These are phyloP conservation scores for Drosophila vallismaia DNA, from an alignment of 2,888 invertebrate species.

Conservation along the genomic window DNA sequence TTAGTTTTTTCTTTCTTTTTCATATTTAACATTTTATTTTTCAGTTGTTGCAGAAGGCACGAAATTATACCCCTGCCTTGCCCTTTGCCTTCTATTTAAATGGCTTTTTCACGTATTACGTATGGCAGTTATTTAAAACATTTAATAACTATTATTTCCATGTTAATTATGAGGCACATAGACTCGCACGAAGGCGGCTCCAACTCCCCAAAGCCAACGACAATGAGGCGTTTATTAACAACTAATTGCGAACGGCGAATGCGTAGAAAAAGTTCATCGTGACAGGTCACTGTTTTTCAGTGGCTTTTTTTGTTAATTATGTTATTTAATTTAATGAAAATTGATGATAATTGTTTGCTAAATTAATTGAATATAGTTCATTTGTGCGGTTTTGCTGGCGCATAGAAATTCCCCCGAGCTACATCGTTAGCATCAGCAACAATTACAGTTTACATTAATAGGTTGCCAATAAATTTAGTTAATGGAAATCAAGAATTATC, in stretches of 20 bases:
- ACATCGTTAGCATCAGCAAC: constrained; percentile 29
- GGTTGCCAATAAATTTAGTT: constrained; percentile 15
- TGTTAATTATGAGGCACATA: constrained; percentile 63
- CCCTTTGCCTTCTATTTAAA: constrained; percentile 22
- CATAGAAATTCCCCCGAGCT: constrained; percentile 38
- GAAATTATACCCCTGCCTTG: constrained; percentile 3
- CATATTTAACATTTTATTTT: constrained; percentile 26
- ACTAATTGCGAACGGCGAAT: constrained; percentile 47
- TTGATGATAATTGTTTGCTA: constrained; percentile 52
- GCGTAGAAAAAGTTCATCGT: constrained; percentile 19
- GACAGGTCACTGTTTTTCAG: constrained; percentile 5
- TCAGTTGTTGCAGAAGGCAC: constrained; percentile 21
- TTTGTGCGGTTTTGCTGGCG: constrained; percentile 37
- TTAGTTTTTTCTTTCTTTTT: constrained; percentile 20
- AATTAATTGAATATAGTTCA: constrained; percentile 55
- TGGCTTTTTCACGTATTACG: constrained; percentile 41
- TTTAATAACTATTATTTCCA: constrained; percentile 65
- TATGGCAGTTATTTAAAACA: constrained; percentile 66
- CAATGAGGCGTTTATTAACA: constrained; percentile 57
- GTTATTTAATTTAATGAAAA: constrained; percentile 57
- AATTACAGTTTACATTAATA: constrained; percentile 36
- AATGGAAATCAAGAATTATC: constrained; percentile 29
- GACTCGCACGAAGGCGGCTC: constrained; percentile 1
- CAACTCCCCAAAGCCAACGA: constrained; percentile 4
- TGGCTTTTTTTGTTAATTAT: constrained; percentile 29